A percentile compares a stretch with the other conserved stretches of the same genome.
These are phyloP conservation scores for Tachypleus tridentatus DNA, from an alignment of 1,140 invertebrate genomes.

Conservation along the genomic window DNA sequence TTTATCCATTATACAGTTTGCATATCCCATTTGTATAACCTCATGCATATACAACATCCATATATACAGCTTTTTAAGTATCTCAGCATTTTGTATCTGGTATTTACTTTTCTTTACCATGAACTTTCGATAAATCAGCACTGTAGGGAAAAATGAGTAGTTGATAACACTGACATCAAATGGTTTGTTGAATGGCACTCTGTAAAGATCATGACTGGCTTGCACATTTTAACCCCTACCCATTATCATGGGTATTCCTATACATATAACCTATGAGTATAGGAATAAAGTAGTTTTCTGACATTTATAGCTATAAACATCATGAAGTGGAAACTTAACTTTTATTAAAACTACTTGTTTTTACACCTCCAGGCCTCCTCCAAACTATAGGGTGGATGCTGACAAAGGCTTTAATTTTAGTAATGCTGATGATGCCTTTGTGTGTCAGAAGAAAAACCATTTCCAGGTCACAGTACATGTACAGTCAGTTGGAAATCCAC, in stretches of 20 bases:
- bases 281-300: background rate
- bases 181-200: background rate
- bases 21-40: too few relatives aligned
- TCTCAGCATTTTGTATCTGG: too few relatives aligned
- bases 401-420: slow-evolving; percentile 98
- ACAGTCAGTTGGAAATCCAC: slow-evolving; percentile 57
- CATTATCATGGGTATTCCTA: background rate
- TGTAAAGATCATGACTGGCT: background rate
- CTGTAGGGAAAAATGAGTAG: too few relatives aligned
- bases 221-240: background rate
- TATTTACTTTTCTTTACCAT: too few relatives aligned
- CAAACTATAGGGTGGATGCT: slow-evolving; percentile 83
- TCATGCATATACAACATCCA: too few relatives aligned
- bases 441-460: slow-evolving; percentile 99
- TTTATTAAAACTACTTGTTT: slow-evolving; percentile 1
- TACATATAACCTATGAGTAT: background rate
- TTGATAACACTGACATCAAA: background rate
- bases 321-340: background rate
- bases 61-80: too few relatives aligned
- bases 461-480: slow-evolving; percentile 95
- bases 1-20: too few relatives aligned
- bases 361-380: slow-evolving; percentile 47
- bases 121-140: too few relatives aligned
- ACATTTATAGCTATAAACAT: background rate
- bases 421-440: slow-evolving; percentile 91